A percentile compares a stretch with the other conserved stretches of the same genome.
phyloP scores from a whole-genome alignment of 2,888 invertebrate species.

The Laspeyria flexula region DNA sequence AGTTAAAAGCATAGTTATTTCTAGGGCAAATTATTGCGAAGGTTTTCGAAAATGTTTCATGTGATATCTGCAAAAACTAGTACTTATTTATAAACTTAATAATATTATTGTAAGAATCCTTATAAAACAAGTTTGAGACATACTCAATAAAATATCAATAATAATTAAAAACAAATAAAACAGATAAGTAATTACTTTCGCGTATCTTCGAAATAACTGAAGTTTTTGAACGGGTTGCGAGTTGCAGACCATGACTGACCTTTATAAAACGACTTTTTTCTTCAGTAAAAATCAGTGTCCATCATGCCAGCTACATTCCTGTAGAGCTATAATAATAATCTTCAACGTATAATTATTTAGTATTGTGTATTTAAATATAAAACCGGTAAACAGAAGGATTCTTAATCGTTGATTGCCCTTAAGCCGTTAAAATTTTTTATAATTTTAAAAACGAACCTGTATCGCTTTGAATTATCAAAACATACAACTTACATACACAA shows the following conservation, averaged over 20 bases:
- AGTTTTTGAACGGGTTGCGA: conserved; percentile 24
- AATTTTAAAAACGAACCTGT: too few relatives aligned
- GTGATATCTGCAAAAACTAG: too few relatives aligned
- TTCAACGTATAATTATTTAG: conserved; percentile 6
- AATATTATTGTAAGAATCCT: too few relatives aligned
- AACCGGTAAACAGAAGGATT: neutral
- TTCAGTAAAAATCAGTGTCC: conserved; percentile 36
- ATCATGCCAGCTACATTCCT: conserved; percentile 32
- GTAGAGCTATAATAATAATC: conserved; percentile 7
- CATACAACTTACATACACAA: too few relatives aligned
- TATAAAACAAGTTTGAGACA: neutral
- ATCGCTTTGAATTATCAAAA: too few relatives aligned
- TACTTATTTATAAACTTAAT: too few relatives aligned
- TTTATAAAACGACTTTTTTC: conserved; percentile 39
- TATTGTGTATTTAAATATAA: conserved; percentile 1
- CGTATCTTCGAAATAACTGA: conserved; percentile 33
- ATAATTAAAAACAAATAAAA: neutral
- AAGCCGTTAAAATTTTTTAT: too few relatives aligned
- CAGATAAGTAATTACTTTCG: conserved; percentile 30
- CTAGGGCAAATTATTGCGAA: too few relatives aligned
- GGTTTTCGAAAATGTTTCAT: too few relatives aligned
- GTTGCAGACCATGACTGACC: conserved; percentile 28
- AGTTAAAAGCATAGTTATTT: too few relatives aligned
- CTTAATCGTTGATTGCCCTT: too few relatives aligned
- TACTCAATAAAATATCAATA: neutral